Conservation (phyloP, 2,797 vertebrate species). For the Brachyalestes nurse region DNA sequence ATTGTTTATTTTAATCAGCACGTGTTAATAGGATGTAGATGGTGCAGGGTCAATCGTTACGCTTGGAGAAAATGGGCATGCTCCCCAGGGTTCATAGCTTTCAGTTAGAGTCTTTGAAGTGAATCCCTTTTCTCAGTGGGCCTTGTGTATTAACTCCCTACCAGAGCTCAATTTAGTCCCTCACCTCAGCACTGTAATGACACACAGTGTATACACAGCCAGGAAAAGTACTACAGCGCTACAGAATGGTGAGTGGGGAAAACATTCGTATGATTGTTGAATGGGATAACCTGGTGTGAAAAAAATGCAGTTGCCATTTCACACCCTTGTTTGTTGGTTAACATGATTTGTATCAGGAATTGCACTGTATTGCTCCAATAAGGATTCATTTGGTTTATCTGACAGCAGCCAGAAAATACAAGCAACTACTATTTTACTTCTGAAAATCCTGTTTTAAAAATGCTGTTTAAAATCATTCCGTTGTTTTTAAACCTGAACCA, state of each 20-base stretch:
- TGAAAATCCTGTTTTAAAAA: neutral
- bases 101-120: constrained; percentile 82
- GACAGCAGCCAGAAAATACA: neutral
- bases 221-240: constrained; percentile 30
- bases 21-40: constrained; percentile 58
- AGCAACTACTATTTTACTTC: neutral
- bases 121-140: constrained; percentile 78
- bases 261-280: neutral
- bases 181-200: constrained; percentile 31
- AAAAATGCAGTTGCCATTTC: neutral
- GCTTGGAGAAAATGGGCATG: constrained; percentile 75
- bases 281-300: neutral
- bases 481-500: too few relatives aligned
- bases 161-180: constrained; percentile 58
- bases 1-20: constrained; percentile 67
- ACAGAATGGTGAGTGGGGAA: neutral
- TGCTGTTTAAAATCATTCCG: too few relatives aligned
- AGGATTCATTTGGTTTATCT: neutral
- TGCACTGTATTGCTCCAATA: neutral
- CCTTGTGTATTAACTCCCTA: constrained; percentile 74
- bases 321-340: neutral
- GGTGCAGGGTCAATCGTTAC: constrained; percentile 76
- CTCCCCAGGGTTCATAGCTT: constrained; percentile 71
- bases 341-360: neutral
- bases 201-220: constrained; percentile 26